phyloP scores from a whole-genome alignment of 2,888 invertebrate genomes.

The Germaria angustata region DNA sequence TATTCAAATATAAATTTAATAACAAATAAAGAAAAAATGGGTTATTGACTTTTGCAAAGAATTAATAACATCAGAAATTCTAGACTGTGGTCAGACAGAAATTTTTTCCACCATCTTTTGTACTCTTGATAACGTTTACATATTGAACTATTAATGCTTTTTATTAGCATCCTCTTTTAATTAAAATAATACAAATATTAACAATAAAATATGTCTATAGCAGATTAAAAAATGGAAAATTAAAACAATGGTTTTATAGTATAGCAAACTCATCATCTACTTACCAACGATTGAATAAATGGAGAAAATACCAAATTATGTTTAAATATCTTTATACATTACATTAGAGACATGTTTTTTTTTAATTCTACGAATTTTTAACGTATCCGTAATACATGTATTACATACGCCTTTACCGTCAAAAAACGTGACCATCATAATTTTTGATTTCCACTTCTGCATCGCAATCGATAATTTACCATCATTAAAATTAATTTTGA shows the following conservation, averaged over 20 bases:
- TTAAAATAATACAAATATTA: constrained; percentile 36
- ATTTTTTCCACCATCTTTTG: constrained; percentile 28
- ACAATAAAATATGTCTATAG: constrained; percentile 59
- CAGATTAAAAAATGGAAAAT: constrained; percentile 44
- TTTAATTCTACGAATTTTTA: no score
- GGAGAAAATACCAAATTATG: no score
- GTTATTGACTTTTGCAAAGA: constrained; percentile 31
- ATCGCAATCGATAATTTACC: no score
- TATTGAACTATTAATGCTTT: constrained; percentile 54
- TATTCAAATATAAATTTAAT: no score
- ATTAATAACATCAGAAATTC: constrained; percentile 33
- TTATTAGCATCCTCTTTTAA: constrained; percentile 30
- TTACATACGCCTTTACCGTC: no score
- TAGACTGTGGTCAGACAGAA: constrained; percentile 63
- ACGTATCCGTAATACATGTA: no score
- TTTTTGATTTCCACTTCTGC: no score
- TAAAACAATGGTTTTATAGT: constrained; percentile 38
- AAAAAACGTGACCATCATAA: no score
- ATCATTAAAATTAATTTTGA: no score
- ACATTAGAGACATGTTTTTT: no score
- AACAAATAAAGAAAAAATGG: constrained; percentile 15
- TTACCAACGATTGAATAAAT: constrained; percentile 25
- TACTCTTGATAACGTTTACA: constrained; percentile 66
- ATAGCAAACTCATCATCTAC: not conserved
- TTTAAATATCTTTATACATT: no score